These are phyloP conservation scores for Neoscelio sp. DNA, from an alignment of 2,888 invertebrate species.

Conservation along the genomic window DNA sequence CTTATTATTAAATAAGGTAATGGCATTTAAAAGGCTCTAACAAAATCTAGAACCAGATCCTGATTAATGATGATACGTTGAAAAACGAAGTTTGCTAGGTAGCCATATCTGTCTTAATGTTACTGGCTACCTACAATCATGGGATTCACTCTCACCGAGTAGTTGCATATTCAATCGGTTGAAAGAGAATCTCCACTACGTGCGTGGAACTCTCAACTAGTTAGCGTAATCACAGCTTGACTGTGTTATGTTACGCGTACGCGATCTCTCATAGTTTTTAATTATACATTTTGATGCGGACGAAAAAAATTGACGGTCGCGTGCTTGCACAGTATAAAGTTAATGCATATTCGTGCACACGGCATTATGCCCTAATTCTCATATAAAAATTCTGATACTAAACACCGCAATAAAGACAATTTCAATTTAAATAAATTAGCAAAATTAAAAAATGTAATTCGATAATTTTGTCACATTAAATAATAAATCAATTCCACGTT, in stretches of 20 bases:
- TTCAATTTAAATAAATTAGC: too few relatives aligned
- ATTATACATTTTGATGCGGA: conserved; percentile 2
- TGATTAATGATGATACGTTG: conserved; percentile 31
- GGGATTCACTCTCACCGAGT: conserved; percentile 47
- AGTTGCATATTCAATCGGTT: conserved; percentile 49
- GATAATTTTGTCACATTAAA: too few relatives aligned
- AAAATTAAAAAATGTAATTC: too few relatives aligned
- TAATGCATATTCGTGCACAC: neutral
- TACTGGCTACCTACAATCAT: conserved; percentile 36
- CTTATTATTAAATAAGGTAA: too few relatives aligned
- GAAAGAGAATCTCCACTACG: conserved; percentile 50
- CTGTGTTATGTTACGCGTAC: conserved; percentile 16
- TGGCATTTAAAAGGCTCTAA: too few relatives aligned
- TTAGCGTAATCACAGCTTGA: conserved; percentile 62
- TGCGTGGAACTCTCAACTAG: conserved; percentile 50
- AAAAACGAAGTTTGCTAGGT: conserved; percentile 11
- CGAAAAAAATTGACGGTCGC: neutral
- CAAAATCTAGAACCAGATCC: conserved; percentile 7
- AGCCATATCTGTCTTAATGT: conserved; percentile 7
- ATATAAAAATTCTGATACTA: too few relatives aligned
- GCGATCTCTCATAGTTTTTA: conserved; percentile 9
- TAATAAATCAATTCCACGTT: too few relatives aligned
- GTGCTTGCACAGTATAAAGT: neutral
- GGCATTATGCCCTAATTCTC: neutral
- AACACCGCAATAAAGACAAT: too few relatives aligned